Evolutionary conservation across 1,140 invertebrate species (phyloP).

Genomic region (Drosophila sechellia): DNA sequence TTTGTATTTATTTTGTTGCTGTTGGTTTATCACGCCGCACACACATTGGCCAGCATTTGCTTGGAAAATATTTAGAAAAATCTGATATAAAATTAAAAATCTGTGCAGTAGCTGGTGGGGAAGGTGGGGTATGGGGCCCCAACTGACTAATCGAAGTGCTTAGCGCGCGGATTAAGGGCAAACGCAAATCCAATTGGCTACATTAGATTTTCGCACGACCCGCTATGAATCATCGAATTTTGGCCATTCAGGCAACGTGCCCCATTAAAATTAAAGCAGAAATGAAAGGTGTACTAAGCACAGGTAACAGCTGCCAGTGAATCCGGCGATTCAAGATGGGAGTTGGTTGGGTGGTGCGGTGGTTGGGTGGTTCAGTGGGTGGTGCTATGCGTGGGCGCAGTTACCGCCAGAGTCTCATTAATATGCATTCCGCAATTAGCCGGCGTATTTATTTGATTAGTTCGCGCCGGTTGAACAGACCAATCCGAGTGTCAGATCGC

Average conservation of each 20-base stretch:
- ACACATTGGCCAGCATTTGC: constrained; percentile 42
- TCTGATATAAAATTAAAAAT: constrained; percentile 40
- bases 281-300: constrained; percentile 23
- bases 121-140: neutral
- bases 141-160: constrained; percentile 43
- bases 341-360: neutral
- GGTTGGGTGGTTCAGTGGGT: no score
- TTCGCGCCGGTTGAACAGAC: constrained; percentile 17
- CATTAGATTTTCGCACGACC: constrained; percentile 15
- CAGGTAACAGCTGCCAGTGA: constrained; percentile 45
- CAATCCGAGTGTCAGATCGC: constrained; percentile 26
- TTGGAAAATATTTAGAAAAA: constrained; percentile 57
- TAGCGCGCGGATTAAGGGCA: constrained; percentile 38
- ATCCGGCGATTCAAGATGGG: neutral
- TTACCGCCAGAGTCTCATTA: constrained; percentile 35
- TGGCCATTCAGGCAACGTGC: constrained; percentile 29
- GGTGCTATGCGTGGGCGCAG: constrained; percentile 11
- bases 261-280: neutral
- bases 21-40: constrained; percentile 58
- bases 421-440: constrained; percentile 50
- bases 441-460: constrained; percentile 46
- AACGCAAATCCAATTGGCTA: constrained; percentile 12
- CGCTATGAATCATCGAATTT: constrained; percentile 42
- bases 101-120: no score
- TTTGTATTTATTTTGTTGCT: constrained; percentile 51